phyloP scores from a whole-genome alignment of 2,888 invertebrate species.

The Cryptophagus acutangulus region DNA sequence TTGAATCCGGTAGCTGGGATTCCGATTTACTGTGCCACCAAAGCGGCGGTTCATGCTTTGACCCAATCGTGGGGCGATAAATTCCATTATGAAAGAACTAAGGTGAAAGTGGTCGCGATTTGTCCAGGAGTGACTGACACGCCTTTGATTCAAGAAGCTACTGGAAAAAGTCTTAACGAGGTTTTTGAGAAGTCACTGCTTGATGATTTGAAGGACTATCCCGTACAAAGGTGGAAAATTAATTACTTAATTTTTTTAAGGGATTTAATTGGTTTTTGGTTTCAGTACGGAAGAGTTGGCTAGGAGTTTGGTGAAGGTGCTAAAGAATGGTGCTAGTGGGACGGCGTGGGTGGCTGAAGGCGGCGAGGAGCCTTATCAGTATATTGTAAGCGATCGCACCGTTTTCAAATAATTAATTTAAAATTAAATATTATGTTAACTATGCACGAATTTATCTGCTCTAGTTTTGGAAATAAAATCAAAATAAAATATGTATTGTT shows the following conservation, averaged over 20 bases:
- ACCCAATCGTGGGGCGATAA: slow-evolving; percentile 24
- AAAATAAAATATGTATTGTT: too few relatives aligned
- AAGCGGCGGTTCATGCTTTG: slow-evolving; percentile 25
- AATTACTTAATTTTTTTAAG: slow-evolving; percentile 3
- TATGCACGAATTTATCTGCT: too few relatives aligned
- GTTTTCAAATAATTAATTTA: background rate
- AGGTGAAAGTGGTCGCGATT: slow-evolving; percentile 50
- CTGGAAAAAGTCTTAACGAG: slow-evolving; percentile 22
- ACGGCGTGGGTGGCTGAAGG: slow-evolving; percentile 50
- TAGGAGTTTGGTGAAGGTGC: slow-evolving; percentile 31
- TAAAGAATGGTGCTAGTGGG: slow-evolving; percentile 45
- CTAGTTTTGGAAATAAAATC: too few relatives aligned
- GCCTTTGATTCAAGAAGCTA: slow-evolving; percentile 32
- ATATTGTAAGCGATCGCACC: too few relatives aligned
- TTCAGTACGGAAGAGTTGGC: slow-evolving; percentile 32
- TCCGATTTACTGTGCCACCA: slow-evolving; percentile 26
- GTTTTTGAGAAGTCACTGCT: slow-evolving; percentile 17
- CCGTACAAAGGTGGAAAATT: slow-evolving; percentile 18
- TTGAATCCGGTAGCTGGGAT: slow-evolving; percentile 14
- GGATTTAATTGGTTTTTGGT: slow-evolving; percentile 15
- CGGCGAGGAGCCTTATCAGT: slow-evolving; percentile 41
- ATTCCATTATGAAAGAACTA: slow-evolving; percentile 41
- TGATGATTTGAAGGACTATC: slow-evolving; percentile 4
- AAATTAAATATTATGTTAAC: slow-evolving; percentile 4
- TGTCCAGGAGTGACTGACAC: slow-evolving; percentile 53